These are phyloP conservation scores for Sabatieria punctata DNA, from an alignment of 2,888 invertebrate species.

Conservation along the genomic window DNA sequence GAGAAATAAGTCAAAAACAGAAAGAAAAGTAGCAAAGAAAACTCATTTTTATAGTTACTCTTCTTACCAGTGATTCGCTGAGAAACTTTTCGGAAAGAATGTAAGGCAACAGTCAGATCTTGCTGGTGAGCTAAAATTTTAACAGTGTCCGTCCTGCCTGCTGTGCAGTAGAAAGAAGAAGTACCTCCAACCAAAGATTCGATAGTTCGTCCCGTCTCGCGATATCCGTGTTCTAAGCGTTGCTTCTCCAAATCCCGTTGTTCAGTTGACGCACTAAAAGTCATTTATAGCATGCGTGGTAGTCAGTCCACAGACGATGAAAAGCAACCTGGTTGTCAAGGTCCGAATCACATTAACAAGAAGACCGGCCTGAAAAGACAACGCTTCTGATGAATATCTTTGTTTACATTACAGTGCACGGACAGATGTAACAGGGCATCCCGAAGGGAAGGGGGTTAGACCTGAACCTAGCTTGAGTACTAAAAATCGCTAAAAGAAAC, in stretches of 20 bases:
- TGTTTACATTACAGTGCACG: too few relatives aligned
- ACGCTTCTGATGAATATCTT: too few relatives aligned
- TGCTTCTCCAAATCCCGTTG: constrained; percentile 70
- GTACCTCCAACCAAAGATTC: constrained; percentile 62
- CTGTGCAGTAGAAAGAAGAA: not conserved
- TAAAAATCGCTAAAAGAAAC: too few relatives aligned
- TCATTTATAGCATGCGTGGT: not conserved
- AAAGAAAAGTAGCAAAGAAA: too few relatives aligned
- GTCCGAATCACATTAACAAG: constrained; percentile 87
- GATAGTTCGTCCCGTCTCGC: constrained; percentile 67
- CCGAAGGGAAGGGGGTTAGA: too few relatives aligned
- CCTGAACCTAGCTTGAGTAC: too few relatives aligned
- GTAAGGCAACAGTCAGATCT: constrained; percentile 62
- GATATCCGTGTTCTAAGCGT: constrained; percentile 79
- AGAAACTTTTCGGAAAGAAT: constrained; percentile 54
- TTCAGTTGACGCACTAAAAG: constrained; percentile 56
- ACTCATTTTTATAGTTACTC: too few relatives aligned
- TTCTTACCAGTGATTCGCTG: constrained; percentile 48
- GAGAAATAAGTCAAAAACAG: too few relatives aligned
- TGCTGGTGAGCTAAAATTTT: constrained; percentile 50
- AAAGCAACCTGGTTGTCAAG: constrained; percentile 54
- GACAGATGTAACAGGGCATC: too few relatives aligned
- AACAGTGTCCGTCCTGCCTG: not conserved
- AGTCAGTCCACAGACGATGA: not conserved
- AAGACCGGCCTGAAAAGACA: constrained; percentile 19